Percentiles rank a stretch among this genome's conserved stretches.
Evolutionary conservation across 2,797 vertebrate species (phyloP).

Genomic region (Diplodus puntazzo): DNA sequence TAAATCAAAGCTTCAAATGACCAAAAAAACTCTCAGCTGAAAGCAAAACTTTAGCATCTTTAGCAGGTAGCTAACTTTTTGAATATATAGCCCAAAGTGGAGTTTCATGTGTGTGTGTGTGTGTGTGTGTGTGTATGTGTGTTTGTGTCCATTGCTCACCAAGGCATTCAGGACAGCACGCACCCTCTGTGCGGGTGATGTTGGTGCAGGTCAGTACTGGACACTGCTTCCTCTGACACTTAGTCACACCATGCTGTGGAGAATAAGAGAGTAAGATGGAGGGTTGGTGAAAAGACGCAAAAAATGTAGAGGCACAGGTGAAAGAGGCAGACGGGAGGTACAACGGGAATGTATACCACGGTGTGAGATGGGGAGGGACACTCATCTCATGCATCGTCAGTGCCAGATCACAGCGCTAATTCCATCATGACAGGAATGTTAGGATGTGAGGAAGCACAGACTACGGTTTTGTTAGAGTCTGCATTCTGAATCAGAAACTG

Average conservation of each 20-base stretch:
- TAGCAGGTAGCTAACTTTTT: not conserved
- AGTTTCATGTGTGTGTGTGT: not conserved
- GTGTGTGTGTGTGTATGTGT: not conserved
- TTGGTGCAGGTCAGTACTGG: conserved; percentile 84
- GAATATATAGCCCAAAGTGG: not conserved
- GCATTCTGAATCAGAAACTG: not conserved
- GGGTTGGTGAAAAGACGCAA: not conserved
- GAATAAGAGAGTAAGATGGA: conserved; percentile 9
- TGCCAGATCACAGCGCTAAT: not conserved
- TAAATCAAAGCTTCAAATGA: not conserved
- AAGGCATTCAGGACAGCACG: conserved; percentile 91
- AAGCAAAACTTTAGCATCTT: not conserved
- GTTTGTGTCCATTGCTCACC: conserved; percentile 79
- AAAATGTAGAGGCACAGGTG: not conserved
- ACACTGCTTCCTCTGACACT: conserved; percentile 95
- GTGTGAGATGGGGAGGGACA: not conserved
- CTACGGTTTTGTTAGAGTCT: not conserved
- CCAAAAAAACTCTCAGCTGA: not conserved
- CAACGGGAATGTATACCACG: not conserved
- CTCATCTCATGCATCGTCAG: not conserved
- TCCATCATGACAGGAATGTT: not conserved
- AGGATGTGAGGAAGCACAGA: not conserved
- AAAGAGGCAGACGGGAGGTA: not conserved
- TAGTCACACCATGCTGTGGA: conserved; percentile 91
- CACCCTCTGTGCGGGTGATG: conserved; percentile 83